Percentiles rank a stretch among this genome's conserved stretches.
Evolutionary conservation across 2,113 vertebrate genomes (phyloP).

Genomic region (Proteles cristata): DNA sequence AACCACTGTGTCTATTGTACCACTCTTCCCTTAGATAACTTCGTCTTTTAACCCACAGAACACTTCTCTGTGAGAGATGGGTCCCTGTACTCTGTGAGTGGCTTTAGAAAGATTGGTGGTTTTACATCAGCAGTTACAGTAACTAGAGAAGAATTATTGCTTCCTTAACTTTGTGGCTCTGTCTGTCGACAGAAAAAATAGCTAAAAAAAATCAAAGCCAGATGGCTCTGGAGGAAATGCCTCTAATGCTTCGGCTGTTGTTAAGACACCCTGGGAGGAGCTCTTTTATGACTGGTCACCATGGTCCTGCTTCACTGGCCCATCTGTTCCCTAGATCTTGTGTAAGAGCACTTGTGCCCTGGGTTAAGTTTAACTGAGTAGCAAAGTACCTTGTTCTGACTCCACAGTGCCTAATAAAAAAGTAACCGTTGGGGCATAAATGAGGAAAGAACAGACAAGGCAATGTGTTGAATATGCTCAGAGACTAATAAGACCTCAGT

Average conservation of each 20-base stretch:
- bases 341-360: slow-evolving; percentile 27
- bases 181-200: slow-evolving; percentile 54
- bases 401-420: slow-evolving; percentile 15
- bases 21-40: background rate
- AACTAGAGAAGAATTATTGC: slow-evolving; percentile 75
- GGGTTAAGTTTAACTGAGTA: slow-evolving; percentile 41
- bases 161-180: slow-evolving; percentile 77
- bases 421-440: background rate
- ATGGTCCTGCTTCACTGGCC: slow-evolving; percentile 2
- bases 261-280: slow-evolving; percentile 66
- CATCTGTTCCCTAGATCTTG: slow-evolving; percentile 71
- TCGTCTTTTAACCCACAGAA: background rate
- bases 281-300: slow-evolving; percentile 66
- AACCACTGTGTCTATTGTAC: background rate
- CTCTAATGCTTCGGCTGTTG: slow-evolving; percentile 67
- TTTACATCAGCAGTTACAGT: slow-evolving; percentile 62
- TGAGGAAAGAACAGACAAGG: slow-evolving; percentile 15
- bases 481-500: background rate
- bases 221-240: slow-evolving; percentile 76
- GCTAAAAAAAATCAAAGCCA: slow-evolving; percentile 70
- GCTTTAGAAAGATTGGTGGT: slow-evolving; percentile 35
- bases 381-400: slow-evolving; percentile 33
- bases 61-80: background rate
- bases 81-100: background rate
- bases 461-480: background rate